A percentile compares a stretch with the other conserved stretches of the same genome.
phyloP scores from a whole-genome alignment of 2,797 vertebrate species.

The Erpetoichthys calabaricus region DNA sequence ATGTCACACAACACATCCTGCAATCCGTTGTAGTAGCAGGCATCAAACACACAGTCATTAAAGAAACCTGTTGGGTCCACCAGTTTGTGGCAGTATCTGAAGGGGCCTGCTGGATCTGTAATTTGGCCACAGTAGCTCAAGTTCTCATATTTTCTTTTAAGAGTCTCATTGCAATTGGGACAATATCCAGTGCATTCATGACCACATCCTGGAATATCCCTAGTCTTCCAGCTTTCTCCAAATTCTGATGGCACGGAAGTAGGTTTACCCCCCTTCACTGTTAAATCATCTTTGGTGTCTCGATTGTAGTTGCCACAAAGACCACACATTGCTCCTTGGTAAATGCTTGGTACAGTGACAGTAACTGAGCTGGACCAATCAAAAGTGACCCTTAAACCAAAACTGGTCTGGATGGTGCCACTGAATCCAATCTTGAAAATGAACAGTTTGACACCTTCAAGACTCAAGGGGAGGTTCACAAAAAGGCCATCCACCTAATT shows the following conservation, averaged over 20 bases:
- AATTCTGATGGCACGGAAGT: constrained; percentile 23
- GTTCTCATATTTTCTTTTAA: constrained; percentile 26
- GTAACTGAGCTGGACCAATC: constrained; percentile 22
- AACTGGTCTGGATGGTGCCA: constrained; percentile 1
- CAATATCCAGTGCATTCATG: constrained; percentile 23
- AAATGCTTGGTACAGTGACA: constrained; percentile 27
- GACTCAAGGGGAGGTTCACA: no score
- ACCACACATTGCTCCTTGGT: constrained; percentile 30
- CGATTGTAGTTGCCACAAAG: constrained; percentile 35
- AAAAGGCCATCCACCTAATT: no score
- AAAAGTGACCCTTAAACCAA: constrained; percentile 21
- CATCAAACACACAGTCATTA: constrained; percentile 51
- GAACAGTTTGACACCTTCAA: constrained; percentile 4
- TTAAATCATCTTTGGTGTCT: constrained; percentile 21
- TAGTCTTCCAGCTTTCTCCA: constrained; percentile 55
- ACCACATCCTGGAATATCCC: constrained; percentile 32
- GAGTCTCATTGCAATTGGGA: constrained; percentile 27
- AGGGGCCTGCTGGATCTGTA: constrained; percentile 35
- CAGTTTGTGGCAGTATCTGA: constrained; percentile 36
- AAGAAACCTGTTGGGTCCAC: constrained; percentile 37
- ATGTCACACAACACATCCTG: constrained; percentile 43
- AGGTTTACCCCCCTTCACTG: constrained; percentile 15
- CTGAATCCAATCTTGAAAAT: no score
- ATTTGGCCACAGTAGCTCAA: constrained; percentile 54
- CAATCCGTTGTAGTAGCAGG: constrained; percentile 49